Evolutionary conservation across 2,797 vertebrate species (phyloP).

Genomic region (Acrossocheilus wenchowensis): DNA sequence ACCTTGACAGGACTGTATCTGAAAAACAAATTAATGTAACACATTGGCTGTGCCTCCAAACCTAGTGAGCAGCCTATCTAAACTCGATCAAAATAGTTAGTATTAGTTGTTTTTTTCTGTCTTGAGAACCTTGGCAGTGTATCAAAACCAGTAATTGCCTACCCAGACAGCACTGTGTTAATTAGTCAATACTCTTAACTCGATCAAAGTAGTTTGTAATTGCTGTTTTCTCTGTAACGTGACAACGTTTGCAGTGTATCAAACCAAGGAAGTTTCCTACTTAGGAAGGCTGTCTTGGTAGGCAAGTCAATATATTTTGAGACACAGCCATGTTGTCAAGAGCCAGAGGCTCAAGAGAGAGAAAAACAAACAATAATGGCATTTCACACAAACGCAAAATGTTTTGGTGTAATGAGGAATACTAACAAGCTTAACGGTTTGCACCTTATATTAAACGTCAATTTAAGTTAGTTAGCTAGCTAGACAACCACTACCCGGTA

Average conservation of each 20-base stretch:
- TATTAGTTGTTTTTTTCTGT: background rate
- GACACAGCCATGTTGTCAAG: background rate
- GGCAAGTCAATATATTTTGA: background rate
- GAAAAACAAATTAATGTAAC: constrained; percentile 7
- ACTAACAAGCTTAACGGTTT: background rate
- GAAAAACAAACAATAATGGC: background rate
- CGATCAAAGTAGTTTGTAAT: background rate
- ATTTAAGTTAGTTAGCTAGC: constrained; percentile 20
- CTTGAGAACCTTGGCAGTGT: background rate
- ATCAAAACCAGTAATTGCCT: background rate
- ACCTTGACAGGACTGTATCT: constrained; percentile 48
- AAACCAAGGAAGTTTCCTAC: background rate
- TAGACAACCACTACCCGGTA: background rate
- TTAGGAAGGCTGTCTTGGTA: background rate
- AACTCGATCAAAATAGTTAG: background rate
- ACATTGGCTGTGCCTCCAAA: background rate
- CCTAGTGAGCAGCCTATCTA: background rate
- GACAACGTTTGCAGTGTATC: background rate
- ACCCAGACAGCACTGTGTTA: background rate
- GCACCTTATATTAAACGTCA: background rate
- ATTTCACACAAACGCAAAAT: background rate
- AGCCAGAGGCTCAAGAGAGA: background rate
- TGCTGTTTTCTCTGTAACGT: background rate
- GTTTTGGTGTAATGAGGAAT: background rate
- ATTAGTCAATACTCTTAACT: background rate